These are phyloP conservation scores for Petroica traversi DNA, from an alignment of 2,113 vertebrate genomes.

Conservation along the genomic window DNA sequence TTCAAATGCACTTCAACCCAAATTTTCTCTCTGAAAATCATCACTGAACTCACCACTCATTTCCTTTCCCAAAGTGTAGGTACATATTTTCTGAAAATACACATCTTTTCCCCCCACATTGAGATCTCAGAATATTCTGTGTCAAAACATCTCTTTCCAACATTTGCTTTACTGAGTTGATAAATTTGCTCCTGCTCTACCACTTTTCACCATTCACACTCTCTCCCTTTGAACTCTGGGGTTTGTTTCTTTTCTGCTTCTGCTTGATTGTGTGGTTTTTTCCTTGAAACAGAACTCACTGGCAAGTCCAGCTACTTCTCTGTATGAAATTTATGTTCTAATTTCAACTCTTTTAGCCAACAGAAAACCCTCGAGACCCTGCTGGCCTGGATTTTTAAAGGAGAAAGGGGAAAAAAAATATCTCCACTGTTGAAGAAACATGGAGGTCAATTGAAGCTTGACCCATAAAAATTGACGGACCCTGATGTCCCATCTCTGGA, in stretches of 20 bases:
- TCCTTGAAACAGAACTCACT: background rate
- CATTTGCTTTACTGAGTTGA: background rate
- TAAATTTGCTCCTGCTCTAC: fast-evolving
- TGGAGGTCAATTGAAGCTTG: background rate
- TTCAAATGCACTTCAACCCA: background rate
- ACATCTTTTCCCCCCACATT: fast-evolving
- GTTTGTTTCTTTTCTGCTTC: fast-evolving
- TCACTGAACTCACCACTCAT: background rate
- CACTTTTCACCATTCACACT: background rate
- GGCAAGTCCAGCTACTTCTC: background rate
- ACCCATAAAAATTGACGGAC: background rate
- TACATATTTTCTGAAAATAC: background rate
- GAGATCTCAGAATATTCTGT: background rate
- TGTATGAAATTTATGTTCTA: fast-evolving
- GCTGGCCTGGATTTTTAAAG: background rate
- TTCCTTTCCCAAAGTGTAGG: background rate
- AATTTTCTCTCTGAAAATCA: background rate
- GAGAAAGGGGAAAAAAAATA: background rate
- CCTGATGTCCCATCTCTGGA: background rate
- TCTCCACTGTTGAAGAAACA: fast-evolving
- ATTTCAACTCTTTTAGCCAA: background rate
- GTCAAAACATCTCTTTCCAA: background rate
- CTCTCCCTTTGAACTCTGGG: background rate
- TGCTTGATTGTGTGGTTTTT: background rate
- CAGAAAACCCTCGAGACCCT: background rate